Evolutionary conservation across 2,797 vertebrate genomes (phyloP).

Genomic region (Pangasius djambal): DNA sequence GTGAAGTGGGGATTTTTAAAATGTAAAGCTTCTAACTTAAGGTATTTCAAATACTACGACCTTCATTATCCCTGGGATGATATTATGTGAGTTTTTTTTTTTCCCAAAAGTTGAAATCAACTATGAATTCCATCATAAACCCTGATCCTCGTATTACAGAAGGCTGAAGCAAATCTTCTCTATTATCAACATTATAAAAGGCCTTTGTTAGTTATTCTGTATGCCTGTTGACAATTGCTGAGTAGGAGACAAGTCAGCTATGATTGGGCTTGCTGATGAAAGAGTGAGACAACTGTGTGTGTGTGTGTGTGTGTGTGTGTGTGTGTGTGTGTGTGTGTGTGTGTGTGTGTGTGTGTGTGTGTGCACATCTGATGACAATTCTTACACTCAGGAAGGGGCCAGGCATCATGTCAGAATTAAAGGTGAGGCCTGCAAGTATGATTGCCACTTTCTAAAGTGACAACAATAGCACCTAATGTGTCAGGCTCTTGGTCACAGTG

Average conservation of each 20-base stretch:
- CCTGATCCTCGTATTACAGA: neutral
- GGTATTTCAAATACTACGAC: neutral
- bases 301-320: slow-evolving; percentile 12
- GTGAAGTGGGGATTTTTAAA: neutral
- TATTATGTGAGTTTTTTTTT: neutral
- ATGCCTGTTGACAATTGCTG: slow-evolving; percentile 38
- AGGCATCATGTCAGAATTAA: slow-evolving; percentile 29
- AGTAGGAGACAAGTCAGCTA: slow-evolving; percentile 39
- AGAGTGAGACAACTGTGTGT: slow-evolving; percentile 13
- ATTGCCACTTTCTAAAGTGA: slow-evolving; percentile 44
- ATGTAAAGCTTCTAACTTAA: neutral
- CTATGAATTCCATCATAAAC: slow-evolving; percentile 3
- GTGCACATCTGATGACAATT: slow-evolving; percentile 39
- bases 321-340: neutral
- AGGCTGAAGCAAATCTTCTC: slow-evolving; percentile 21
- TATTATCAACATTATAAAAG: slow-evolving; percentile 49
- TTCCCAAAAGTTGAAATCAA: neutral
- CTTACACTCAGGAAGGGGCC: slow-evolving; percentile 45
- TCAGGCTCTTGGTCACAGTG: slow-evolving; percentile 18
- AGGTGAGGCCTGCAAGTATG: slow-evolving; percentile 33
- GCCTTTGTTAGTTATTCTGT: slow-evolving; percentile 37
- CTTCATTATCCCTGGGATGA: neutral
- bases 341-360: slow-evolving; percentile 5
- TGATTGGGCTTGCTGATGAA: slow-evolving; percentile 53
- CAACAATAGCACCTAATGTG: slow-evolving; percentile 55